A percentile compares a stretch with the other conserved stretches of the same genome.
Evolutionary conservation across 2,888 invertebrate genomes (phyloP).

Genomic region (Drosophila picticornis): DNA sequence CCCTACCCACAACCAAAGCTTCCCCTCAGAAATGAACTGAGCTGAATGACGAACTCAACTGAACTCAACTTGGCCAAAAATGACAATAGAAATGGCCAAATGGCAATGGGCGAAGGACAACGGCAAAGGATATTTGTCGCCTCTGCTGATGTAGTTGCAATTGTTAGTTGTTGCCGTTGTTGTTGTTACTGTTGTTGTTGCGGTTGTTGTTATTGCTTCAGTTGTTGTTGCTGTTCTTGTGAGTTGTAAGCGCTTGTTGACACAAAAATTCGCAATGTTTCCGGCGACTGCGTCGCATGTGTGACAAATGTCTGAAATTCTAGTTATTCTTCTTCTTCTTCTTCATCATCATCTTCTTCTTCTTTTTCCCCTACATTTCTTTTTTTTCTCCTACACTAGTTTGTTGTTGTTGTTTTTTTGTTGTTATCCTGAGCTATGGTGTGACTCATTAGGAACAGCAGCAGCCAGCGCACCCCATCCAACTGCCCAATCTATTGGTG

Average conservation of each 20-base stretch:
- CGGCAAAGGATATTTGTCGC: constrained; percentile 30
- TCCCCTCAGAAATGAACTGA: constrained; percentile 38
- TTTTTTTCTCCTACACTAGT: neutral
- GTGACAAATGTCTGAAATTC: constrained; percentile 74
- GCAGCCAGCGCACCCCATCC: constrained; percentile 17
- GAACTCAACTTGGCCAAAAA: constrained; percentile 53
- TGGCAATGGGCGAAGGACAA: constrained; percentile 2
- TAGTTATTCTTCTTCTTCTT: constrained; percentile 22
- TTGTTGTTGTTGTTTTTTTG: neutral
- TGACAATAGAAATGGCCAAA: constrained; percentile 36
- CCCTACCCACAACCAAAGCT: neutral
- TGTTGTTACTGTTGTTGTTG: constrained; percentile 10
- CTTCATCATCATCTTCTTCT: constrained; percentile 1
- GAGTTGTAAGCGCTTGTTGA: constrained; percentile 66
- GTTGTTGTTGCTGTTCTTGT: constrained; percentile 12
- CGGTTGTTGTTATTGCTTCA: constrained; percentile 9
- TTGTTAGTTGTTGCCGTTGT: constrained; percentile 9
- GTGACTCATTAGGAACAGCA: constrained; percentile 69
- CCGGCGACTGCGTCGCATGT: constrained; percentile 73
- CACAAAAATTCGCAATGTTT: constrained; percentile 72
- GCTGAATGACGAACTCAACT: constrained; percentile 60
- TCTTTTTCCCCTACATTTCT: neutral
- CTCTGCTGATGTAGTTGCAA: constrained; percentile 33
- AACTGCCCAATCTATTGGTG: neutral
- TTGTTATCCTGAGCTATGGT: constrained; percentile 37